phyloP scores from a whole-genome alignment of 2,113 vertebrate species.

The Scartelaos histophorus region DNA sequence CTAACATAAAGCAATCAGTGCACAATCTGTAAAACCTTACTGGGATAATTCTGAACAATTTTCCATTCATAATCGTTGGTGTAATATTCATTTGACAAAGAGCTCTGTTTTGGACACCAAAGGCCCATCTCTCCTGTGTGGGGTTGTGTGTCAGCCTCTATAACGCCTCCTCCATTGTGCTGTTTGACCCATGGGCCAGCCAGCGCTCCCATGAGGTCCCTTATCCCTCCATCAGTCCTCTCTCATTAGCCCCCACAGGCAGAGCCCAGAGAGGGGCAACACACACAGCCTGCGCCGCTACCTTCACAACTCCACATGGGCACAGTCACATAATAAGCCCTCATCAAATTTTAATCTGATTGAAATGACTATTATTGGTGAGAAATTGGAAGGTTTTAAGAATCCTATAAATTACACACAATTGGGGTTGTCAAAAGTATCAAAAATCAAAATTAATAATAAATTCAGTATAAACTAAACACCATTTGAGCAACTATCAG shows the following conservation, averaged over 20 bases:
- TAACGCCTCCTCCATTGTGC: constrained; percentile 73
- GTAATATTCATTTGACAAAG: constrained; percentile 47
- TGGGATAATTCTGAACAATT: background rate
- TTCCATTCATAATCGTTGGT: constrained; percentile 23
- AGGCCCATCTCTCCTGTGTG: constrained; percentile 62
- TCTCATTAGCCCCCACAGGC: constrained; percentile 74
- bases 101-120: constrained; percentile 58
- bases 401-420: too few species aligned
- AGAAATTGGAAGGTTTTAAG: too few species aligned
- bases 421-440: too few species aligned
- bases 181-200: constrained; percentile 70
- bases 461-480: too few species aligned
- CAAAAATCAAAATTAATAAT: too few species aligned
- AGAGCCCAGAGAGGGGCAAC: constrained; percentile 57
- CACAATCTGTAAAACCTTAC: background rate
- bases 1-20: background rate
- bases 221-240: constrained; percentile 72
- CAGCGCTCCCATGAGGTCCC: constrained; percentile 68
- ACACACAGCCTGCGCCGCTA: constrained; percentile 43
- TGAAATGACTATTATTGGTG: too few species aligned
- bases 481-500: too few species aligned
- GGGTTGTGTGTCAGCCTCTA: constrained; percentile 65
- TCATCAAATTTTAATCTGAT: too few species aligned
- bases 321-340: constrained; percentile 23
- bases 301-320: constrained; percentile 49